Evolutionary conservation across 2,113 vertebrate species (phyloP).

Genomic region (Anseranas semipalmata): DNA sequence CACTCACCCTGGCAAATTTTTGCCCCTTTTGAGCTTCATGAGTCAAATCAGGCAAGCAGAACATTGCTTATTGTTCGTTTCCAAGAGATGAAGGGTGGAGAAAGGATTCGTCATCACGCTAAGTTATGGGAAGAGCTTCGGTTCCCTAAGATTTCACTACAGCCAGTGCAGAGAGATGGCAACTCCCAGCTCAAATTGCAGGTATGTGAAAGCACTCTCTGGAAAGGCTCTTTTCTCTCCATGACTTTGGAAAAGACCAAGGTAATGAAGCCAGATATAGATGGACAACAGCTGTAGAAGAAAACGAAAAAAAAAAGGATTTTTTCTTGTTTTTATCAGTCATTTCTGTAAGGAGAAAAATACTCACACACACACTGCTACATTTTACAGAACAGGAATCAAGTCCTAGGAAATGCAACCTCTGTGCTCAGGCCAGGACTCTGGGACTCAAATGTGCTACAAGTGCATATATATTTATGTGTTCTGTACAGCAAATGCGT

Average conservation of each 20-base stretch:
- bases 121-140: slow-evolving; percentile 7
- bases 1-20: background rate
- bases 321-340: background rate
- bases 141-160: background rate
- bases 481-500: background rate
- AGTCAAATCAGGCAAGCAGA: slow-evolving; percentile 6
- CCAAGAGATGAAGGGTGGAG: slow-evolving; percentile 6
- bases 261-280: background rate
- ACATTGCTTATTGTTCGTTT: background rate
- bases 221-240: background rate
- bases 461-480: background rate
- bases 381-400: background rate
- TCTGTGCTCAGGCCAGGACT: background rate
- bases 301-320: background rate
- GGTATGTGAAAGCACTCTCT: slow-evolving; percentile 3
- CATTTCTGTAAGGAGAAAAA: background rate
- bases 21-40: background rate
- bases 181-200: slow-evolving; percentile 38
- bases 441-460: background rate
- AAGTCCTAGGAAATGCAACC: background rate
- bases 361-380: background rate
- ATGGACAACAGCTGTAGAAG: slow-evolving; percentile 1
- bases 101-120: background rate
- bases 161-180: background rate
- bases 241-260: background rate